Conservation (phyloP, 1,140 invertebrate genomes). For the Drosophila bocki region DNA sequence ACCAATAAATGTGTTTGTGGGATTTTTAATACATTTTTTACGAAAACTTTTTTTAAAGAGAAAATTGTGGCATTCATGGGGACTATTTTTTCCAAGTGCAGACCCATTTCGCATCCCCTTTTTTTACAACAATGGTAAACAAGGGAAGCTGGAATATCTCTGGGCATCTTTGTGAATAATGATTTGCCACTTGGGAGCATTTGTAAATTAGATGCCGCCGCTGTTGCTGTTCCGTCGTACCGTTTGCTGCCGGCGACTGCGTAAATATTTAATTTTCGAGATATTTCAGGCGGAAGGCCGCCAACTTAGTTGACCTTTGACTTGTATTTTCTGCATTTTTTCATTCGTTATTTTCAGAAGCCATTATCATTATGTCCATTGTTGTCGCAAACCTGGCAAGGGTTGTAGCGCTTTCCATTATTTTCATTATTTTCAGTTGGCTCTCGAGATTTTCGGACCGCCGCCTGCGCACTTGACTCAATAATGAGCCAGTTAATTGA, state of each 20-base stretch:
- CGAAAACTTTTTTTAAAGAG: not conserved
- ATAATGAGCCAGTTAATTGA: conserved; percentile 81
- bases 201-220: conserved; percentile 79
- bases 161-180: conserved; percentile 74
- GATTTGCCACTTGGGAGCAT: conserved; percentile 82
- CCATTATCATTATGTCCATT: conserved; percentile 62
- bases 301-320: conserved; percentile 64
- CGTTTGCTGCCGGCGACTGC: conserved; percentile 54
- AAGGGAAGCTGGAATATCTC: conserved; percentile 50
- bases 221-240: conserved; percentile 23
- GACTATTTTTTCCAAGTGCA: not conserved
- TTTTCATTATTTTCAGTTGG: conserved; percentile 51
- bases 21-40: not conserved
- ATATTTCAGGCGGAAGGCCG: conserved; percentile 70
- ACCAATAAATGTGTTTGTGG: no score
- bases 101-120: conserved; percentile 30
- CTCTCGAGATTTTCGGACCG: conserved; percentile 30
- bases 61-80: not conserved
- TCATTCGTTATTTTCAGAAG: conserved; percentile 43
- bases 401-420: conserved; percentile 37
- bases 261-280: conserved; percentile 80
- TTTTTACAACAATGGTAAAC: conserved; percentile 63
- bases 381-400: conserved; percentile 24
- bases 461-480: conserved; percentile 59
- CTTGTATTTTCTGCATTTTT: conserved; percentile 43